Evolutionary conservation across 2,888 invertebrate species (phyloP), one percentile per base, ranked within the genome.

Genomic region (Clanis bilineata): DNA sequence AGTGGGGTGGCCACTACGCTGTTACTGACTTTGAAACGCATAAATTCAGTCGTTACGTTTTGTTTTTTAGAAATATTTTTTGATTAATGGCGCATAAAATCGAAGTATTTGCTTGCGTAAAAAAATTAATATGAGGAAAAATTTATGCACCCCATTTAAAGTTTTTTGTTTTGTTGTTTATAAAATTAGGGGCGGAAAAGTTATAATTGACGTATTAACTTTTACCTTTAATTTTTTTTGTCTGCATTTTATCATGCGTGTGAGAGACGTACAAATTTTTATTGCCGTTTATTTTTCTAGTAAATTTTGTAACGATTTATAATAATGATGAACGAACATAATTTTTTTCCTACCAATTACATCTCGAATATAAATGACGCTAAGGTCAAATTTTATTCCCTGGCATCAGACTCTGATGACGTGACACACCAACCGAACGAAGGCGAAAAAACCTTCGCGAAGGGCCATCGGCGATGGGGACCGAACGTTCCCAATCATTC

Each of bases 31-130:
- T 83, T 83, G 81, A 87, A 89, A 88, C 85, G 80, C 88, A 91
- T 90, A 91, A 91, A 91, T 91, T 84, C 83, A 82, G 79, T 84
- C 79, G 82, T 82, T 80, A 79, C 80, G 79, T 79, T 83, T 79
- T 75, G 77, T 76, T 84, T 86, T 88, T 88, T 85, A 77, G 79
- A 80, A 83, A 80, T 82, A 77, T 83, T 85, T 51, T 86, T 83
- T 89, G 88, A 90, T 88, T 87, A 88, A 91, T 90, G 82, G 86
- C 80, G 80, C 82, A 80, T 87, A 85, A 87, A 89, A 88, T 88
- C 80, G 81, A 85, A 86, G 81, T 80, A 79, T 79, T 82, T 72
- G 79, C 77, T 76, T 76, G 73, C 76, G 79, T 81, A 79, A 77
- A 78, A 79, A 78, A 79, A 77, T 81, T 79, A 77, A 70, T 71